Evolutionary conservation across 2,113 vertebrate species (phyloP).

Genomic region (Dipodomys merriami): DNA sequence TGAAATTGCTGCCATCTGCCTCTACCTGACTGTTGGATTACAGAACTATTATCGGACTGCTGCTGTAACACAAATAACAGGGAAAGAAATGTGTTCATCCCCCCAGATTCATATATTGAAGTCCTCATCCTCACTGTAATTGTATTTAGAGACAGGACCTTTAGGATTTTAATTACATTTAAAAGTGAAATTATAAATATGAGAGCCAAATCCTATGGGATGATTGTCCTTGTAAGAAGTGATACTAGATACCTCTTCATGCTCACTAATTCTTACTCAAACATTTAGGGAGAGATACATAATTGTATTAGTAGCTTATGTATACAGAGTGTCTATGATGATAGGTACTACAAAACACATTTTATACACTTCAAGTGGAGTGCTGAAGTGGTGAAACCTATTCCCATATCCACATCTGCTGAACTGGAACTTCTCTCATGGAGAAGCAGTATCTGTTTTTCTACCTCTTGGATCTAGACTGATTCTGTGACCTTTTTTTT

Average conservation of each 20-base stretch:
- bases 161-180: neutral
- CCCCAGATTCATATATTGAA: neutral
- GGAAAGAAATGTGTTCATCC: neutral
- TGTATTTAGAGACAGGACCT: neutral
- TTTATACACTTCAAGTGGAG: neutral
- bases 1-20: neutral
- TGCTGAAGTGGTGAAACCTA: neutral
- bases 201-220: no score
- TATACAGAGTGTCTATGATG: neutral
- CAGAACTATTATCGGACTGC: neutral
- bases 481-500: neutral
- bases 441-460: neutral
- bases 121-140: neutral
- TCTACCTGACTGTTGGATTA: neutral
- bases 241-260: neutral
- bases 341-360: neutral
- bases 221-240: neutral
- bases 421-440: neutral
- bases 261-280: neutral
- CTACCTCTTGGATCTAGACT: neutral
- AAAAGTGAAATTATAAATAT: neutral
- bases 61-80: neutral
- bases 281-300: slow-evolving; percentile 23
- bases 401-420: neutral
- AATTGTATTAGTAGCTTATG: neutral